Evolutionary conservation across 2,113 vertebrate species (phyloP), one percentile per base, ranked within the genome.

Genomic region (Engystomops pustulosus): DNA sequence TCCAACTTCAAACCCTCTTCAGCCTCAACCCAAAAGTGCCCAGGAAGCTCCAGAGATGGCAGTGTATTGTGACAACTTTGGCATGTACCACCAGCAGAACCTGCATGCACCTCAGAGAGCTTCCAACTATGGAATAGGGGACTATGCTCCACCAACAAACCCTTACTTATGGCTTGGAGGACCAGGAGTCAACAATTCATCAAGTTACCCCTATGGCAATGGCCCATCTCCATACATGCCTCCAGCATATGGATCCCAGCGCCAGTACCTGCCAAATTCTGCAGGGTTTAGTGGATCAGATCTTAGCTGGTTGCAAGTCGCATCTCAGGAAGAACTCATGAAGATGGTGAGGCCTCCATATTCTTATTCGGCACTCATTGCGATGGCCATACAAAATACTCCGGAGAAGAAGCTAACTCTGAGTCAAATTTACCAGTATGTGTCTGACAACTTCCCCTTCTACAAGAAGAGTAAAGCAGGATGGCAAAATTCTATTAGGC

Each of bases 371-470:
- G 97, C 98, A 36, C 96, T 99, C 79, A 99, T 99, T 87, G 98
- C 98, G 89, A 99, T 99, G 97, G 97, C 98, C 87, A 99, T 99
- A 90, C 98, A 99, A 92, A 97, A 95, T 72, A 94, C 97, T 34
- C 97, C 96, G 58, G 97, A 96, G 53, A 96, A 96, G 90, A 97
- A 95, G 88, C 94, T 98, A 81, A 99, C 98, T 15, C 92, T 99
- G 51, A 98, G 97, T 88, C 97, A 97, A 89, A 99, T 99, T 85
- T 99, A 99, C 89, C 96, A 97, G 89, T 99, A 96, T 85, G 98
- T 99, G 75, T 96, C 97, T 17, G 97, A 98, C 75, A 97, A 97
- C 81, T 99, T 99, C 89, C 97, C 98, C 3, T 99, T 98, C 89
- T 99, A 99, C 85, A 96, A 97, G 92, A 96, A 96, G 90, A 98